Evolutionary conservation across 2,888 invertebrate species (phyloP).

Genomic region (Nomada ruficornis): DNA sequence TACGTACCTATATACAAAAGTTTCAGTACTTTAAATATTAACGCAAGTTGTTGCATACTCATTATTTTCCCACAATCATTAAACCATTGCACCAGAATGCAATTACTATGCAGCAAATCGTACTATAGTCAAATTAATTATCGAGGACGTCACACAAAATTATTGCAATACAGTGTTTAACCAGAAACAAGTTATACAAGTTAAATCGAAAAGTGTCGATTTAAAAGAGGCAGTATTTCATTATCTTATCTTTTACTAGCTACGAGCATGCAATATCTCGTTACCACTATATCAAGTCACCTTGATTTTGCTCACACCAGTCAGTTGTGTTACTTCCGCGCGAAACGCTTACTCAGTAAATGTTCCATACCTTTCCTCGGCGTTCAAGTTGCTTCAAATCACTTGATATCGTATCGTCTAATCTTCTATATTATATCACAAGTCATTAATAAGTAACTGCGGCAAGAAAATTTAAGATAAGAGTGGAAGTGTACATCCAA

Average conservation of each 20-base stretch:
- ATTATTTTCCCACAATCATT: too few relatives aligned
- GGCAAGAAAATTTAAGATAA: too few relatives aligned
- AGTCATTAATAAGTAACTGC: background rate
- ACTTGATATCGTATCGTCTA: background rate
- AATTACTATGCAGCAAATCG: too few relatives aligned
- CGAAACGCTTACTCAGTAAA: conserved; percentile 5
- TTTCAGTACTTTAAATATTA: too few relatives aligned
- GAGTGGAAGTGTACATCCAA: background rate
- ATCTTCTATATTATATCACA: background rate
- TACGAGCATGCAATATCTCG: conserved; percentile 26
- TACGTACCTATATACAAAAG: too few relatives aligned
- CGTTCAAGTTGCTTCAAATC: background rate
- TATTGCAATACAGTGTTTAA: too few relatives aligned
- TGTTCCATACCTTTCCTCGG: background rate
- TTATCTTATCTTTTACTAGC: conserved; percentile 45
- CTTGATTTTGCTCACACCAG: conserved; percentile 22
- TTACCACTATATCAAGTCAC: conserved; percentile 24
- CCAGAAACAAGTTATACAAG: background rate
- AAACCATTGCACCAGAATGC: too few relatives aligned
- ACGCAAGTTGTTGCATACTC: too few relatives aligned
- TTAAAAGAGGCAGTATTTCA: background rate
- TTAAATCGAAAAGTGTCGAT: background rate
- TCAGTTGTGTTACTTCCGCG: background rate
- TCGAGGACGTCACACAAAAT: too few relatives aligned
- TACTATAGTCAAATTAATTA: too few relatives aligned